Conservation (phyloP, 2,797 vertebrate genomes). For the Coreius guichenoti region DNA sequence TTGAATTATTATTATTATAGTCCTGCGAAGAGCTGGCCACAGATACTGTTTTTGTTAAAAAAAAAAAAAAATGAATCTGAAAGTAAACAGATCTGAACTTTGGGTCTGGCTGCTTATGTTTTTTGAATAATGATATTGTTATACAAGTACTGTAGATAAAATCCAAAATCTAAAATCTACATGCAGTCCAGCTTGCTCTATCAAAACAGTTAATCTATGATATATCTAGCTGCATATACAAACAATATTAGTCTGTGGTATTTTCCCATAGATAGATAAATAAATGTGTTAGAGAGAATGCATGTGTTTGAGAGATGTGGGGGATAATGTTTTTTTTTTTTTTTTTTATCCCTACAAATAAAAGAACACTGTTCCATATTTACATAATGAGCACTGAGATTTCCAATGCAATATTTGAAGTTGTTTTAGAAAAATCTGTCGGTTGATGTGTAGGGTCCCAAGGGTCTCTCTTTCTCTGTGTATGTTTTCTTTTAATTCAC, state of each 20-base stretch:
- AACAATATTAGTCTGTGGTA: neutral
- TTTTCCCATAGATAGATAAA: neutral
- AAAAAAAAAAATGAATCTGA: no score
- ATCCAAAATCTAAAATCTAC: neutral
- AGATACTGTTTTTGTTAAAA: no score
- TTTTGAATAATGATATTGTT: neutral
- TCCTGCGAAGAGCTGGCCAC: neutral
- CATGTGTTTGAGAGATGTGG: neutral
- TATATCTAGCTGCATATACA: neutral
- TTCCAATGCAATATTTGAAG: constrained; percentile 20
- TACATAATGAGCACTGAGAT: constrained; percentile 30
- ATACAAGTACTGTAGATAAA: neutral
- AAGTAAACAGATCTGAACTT: no score
- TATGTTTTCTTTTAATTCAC: constrained; percentile 70
- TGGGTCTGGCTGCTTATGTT: no score
- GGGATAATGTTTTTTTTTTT: neutral
- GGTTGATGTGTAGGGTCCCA: constrained; percentile 17
- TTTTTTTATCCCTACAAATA: neutral
- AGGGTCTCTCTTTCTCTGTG: constrained; percentile 13
- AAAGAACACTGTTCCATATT: constrained; percentile 20
- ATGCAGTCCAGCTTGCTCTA: neutral
- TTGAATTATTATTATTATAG: neutral
- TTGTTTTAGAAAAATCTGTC: constrained; percentile 41
- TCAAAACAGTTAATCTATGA: neutral
- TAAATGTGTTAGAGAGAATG: neutral